Evolutionary conservation across 2,797 vertebrate genomes (phyloP), one percentile per base, ranked within the genome.

Genomic region (Microchirus variegatus): DNA sequence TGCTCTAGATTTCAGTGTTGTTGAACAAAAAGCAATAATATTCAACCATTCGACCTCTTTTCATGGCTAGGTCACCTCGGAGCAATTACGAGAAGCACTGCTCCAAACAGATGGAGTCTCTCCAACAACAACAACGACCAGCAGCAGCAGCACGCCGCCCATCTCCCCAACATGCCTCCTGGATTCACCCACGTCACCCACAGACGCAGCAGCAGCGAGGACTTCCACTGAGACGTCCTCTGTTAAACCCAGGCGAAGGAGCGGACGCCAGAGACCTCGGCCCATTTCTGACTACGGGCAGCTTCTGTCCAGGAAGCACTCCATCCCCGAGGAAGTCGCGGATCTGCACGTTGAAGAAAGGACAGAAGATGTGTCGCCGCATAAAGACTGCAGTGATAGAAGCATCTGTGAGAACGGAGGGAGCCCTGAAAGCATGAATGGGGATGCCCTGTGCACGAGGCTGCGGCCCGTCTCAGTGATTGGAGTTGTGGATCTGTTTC

Each of bases 251-350:
- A 94, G 92, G 81, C 73, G 93, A 86, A 85, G 93, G 89, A 66
- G 87, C 47, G 90, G 85, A 19, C 92, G 91, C 64, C 78, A 91
- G 0, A 90, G 92, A 54, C 96, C 96, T 26, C 94, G 96, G 44
- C 98, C 98, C 1, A 92, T 96, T 59, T 99, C 98, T 1, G 96
- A 98, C 89, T 98, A 97, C 1, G 95, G 95, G 19, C 97, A 97
- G 73, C 86, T 95, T 67, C 60, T 83, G 0, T 82, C 91, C 81
- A 93, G 94, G 77, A 96, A 94, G 74, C 90, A 93, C 67, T 94
- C 92, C 9, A 96, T 97, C 80, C 96, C 96, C 0, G 95, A 97
- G 87, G 95, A 99, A 71, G 89, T 87, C 0, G 65, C 93, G 26
- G 93, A 87, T 62, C 79, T 13, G 35, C 86, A 63, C 77, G 82